phyloP scores from a whole-genome alignment of 2,113 vertebrate species.

The Oncorhynchus nerka region DNA sequence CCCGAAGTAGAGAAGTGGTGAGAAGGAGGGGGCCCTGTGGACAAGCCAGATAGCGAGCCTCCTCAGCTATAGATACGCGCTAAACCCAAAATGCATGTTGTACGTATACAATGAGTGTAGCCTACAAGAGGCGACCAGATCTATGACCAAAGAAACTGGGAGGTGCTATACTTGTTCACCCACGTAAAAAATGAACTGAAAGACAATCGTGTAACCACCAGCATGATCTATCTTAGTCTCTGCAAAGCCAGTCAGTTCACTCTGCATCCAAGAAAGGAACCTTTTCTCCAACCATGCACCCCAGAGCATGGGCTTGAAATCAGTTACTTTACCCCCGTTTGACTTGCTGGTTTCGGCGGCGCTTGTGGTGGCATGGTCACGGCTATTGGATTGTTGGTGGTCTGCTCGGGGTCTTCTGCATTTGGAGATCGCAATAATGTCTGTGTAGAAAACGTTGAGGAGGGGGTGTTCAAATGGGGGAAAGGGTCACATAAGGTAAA shows the following conservation, averaged over 20 bases:
- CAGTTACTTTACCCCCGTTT: slow-evolving; percentile 34
- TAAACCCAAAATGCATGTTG: slow-evolving; percentile 54
- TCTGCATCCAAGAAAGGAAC: slow-evolving; percentile 26
- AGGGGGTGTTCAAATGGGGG: slow-evolving; percentile 24
- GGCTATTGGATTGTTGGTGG: slow-evolving; percentile 26
- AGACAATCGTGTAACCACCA: slow-evolving; percentile 37
- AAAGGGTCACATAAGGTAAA: slow-evolving; percentile 22
- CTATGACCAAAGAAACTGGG: slow-evolving; percentile 56
- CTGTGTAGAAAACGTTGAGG: slow-evolving; percentile 23
- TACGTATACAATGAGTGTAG: slow-evolving; percentile 20
- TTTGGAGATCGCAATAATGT: slow-evolving; percentile 16
- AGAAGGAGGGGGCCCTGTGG: slow-evolving; percentile 14
- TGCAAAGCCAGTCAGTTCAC: slow-evolving; percentile 3
- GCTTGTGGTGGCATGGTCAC: slow-evolving; percentile 13
- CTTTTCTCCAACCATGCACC: slow-evolving; percentile 7
- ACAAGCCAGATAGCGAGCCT: slow-evolving; percentile 30
- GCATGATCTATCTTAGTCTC: background rate
- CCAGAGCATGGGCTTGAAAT: background rate
- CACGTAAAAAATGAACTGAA: slow-evolving; percentile 59
- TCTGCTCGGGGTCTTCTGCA: slow-evolving; percentile 31
- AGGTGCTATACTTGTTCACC: slow-evolving; percentile 68
- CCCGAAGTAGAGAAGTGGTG: slow-evolving; percentile 26
- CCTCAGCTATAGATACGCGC: slow-evolving; percentile 48
- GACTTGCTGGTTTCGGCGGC: slow-evolving; percentile 31
- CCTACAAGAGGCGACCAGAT: slow-evolving; percentile 27